Percentiles rank a stretch among this genome's conserved stretches.
Conservation (phyloP, 2,888 invertebrate genomes). For the Trilocha varians region DNA sequence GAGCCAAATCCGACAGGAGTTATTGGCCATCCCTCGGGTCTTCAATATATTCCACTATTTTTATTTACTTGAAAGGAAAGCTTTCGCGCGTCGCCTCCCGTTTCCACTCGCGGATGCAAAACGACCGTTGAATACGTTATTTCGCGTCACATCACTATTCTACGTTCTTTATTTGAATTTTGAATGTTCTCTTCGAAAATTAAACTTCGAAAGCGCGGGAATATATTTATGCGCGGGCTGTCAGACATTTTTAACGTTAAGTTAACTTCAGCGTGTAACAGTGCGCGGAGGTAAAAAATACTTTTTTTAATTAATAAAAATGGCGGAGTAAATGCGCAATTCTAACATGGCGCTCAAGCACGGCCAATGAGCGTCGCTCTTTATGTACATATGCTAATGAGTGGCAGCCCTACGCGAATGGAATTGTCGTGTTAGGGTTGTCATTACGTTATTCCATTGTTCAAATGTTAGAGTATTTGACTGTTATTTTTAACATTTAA, state of each 20-base stretch:
- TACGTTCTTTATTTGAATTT: slow-evolving; percentile 17
- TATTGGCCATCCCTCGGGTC: slow-evolving; percentile 63
- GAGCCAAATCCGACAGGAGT: slow-evolving; percentile 51
- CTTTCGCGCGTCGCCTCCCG: slow-evolving; percentile 38
- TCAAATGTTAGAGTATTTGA: slow-evolving; percentile 32
- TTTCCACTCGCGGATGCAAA: slow-evolving; percentile 34
- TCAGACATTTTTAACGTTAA: slow-evolving; percentile 25
- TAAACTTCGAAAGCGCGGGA: slow-evolving; percentile 3
- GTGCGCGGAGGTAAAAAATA: slow-evolving; percentile 26
- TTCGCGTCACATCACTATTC: slow-evolving; percentile 30
- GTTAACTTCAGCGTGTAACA: slow-evolving; percentile 42
- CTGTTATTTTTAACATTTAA: slow-evolving; percentile 45
- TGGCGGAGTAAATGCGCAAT: slow-evolving; percentile 50
- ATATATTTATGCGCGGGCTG: slow-evolving; percentile 2
- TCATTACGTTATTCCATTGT: slow-evolving; percentile 45
- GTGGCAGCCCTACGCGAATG: slow-evolving; percentile 63
- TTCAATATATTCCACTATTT: slow-evolving; percentile 63
- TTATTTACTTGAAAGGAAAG: slow-evolving; percentile 53
- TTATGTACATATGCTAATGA: slow-evolving; percentile 69
- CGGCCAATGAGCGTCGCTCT: slow-evolving; percentile 48
- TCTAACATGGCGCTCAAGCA: slow-evolving; percentile 43
- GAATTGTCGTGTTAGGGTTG: slow-evolving; percentile 68
- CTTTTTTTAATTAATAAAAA: slow-evolving; percentile 64
- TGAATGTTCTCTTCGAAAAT: slow-evolving; percentile 10
- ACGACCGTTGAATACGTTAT: slow-evolving; percentile 51